These are phyloP conservation scores for Seriola aureovittata DNA, from an alignment of 2,113 vertebrate genomes.

Conservation along the genomic window DNA sequence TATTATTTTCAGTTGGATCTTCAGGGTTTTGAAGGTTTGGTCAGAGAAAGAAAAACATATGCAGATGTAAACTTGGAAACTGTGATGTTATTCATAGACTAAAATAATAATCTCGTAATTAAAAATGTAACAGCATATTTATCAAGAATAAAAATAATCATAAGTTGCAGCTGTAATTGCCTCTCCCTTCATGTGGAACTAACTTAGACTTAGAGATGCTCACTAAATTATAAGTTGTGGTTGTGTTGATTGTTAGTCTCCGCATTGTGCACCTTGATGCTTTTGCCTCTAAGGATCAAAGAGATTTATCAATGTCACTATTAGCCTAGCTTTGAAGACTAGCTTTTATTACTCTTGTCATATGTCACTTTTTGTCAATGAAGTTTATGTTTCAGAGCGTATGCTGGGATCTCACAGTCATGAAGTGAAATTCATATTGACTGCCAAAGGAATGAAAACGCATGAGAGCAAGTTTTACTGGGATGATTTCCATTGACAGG, in stretches of 20 bases:
- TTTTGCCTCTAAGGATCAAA: background rate
- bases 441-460: background rate
- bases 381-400: background rate
- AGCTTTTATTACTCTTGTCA: background rate
- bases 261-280: background rate
- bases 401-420: background rate
- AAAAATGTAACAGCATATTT: too few species aligned
- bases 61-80: too few species aligned
- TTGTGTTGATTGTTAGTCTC: background rate
- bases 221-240: conserved; percentile 7
- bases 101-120: too few species aligned
- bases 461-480: background rate
- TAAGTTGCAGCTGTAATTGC: background rate
- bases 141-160: background rate
- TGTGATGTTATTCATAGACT: background rate
- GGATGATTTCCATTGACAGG: conserved; percentile 15
- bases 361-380: background rate
- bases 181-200: background rate
- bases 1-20: too few species aligned
- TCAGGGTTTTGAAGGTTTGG: background rate
- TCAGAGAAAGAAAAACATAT: too few species aligned
- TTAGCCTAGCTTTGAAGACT: background rate
- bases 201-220: conserved; percentile 10
- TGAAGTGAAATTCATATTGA: background rate
- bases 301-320: background rate